A percentile compares a stretch with the other conserved stretches of the same genome.
phyloP scores from a whole-genome alignment of 1,140 invertebrate genomes.

The Drosophila ironensis region DNA sequence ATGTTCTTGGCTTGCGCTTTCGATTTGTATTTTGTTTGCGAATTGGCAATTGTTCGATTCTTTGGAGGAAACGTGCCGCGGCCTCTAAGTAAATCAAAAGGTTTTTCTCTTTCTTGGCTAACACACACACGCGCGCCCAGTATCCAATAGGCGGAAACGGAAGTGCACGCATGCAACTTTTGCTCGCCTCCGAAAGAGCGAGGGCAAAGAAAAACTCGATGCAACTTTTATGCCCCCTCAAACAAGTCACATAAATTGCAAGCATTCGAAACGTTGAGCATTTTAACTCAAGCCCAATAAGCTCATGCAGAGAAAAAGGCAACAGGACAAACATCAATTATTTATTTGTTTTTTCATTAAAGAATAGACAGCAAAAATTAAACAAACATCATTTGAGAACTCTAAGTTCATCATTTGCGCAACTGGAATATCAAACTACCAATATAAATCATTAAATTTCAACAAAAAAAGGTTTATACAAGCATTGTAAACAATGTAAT shows the following conservation, averaged over 20 bases:
- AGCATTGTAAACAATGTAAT: no score
- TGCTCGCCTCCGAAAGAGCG: constrained; percentile 30
- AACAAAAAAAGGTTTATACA: no score
- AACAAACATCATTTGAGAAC: no score
- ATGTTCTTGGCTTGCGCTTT: constrained; percentile 36
- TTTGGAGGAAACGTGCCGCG: constrained; percentile 50
- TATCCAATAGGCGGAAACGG: constrained; percentile 73
- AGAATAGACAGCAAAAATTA: no score
- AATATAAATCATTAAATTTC: no score
- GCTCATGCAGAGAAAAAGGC: background rate
- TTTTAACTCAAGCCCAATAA: constrained; percentile 35
- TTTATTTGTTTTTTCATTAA: no score
- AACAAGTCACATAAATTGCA: constrained; percentile 62
- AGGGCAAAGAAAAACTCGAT: constrained; percentile 14
- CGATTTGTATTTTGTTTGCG: constrained; percentile 61
- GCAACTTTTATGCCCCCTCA: constrained; percentile 32
- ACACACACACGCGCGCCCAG: constrained; percentile 3
- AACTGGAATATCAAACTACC: no score
- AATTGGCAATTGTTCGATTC: constrained; percentile 67
- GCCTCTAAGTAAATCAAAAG: constrained; percentile 73
- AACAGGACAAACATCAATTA: no score
- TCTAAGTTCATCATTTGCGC: no score
- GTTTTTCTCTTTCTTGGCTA: constrained; percentile 3
- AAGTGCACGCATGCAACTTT: constrained; percentile 72
- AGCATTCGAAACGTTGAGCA: constrained; percentile 30